Conservation (phyloP, 2,113 vertebrate genomes). For the Todiramphus chloris region DNA sequence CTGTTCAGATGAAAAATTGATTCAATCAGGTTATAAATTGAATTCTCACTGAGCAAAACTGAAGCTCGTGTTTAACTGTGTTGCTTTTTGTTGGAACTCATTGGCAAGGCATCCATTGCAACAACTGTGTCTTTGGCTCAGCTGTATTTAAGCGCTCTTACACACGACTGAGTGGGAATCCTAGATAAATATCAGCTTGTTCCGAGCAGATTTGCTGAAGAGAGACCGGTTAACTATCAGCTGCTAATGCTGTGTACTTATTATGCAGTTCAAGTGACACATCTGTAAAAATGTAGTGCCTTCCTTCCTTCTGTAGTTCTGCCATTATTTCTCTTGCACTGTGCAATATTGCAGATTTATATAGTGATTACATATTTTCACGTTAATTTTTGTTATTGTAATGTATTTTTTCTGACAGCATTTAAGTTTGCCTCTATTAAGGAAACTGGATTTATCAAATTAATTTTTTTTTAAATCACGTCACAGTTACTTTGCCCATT, state of each 20-base stretch:
- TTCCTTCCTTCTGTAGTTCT: not conserved
- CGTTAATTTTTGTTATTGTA: not conserved
- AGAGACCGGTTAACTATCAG: not conserved
- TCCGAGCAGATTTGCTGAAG: not conserved
- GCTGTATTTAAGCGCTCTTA: not conserved
- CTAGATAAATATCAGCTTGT: conserved; percentile 37
- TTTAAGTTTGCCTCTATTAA: not conserved
- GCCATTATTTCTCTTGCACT: not conserved
- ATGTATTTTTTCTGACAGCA: not conserved
- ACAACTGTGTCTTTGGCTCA: not conserved
- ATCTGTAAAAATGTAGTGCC: not conserved
- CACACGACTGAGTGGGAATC: not conserved
- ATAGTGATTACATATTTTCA: not conserved
- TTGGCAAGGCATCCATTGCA: not conserved
- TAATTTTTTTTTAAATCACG: not conserved
- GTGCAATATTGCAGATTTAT: not conserved
- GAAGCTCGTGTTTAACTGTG: not conserved
- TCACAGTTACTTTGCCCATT: not conserved
- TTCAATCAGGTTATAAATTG: not conserved
- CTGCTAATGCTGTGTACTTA: not conserved
- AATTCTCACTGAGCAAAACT: not conserved
- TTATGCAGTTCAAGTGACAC: not conserved
- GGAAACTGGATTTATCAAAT: not conserved
- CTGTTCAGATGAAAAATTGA: not conserved
- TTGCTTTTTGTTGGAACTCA: not conserved